phyloP scores from a whole-genome alignment of 2,797 vertebrate genomes.

The Brachymystax lenok region DNA sequence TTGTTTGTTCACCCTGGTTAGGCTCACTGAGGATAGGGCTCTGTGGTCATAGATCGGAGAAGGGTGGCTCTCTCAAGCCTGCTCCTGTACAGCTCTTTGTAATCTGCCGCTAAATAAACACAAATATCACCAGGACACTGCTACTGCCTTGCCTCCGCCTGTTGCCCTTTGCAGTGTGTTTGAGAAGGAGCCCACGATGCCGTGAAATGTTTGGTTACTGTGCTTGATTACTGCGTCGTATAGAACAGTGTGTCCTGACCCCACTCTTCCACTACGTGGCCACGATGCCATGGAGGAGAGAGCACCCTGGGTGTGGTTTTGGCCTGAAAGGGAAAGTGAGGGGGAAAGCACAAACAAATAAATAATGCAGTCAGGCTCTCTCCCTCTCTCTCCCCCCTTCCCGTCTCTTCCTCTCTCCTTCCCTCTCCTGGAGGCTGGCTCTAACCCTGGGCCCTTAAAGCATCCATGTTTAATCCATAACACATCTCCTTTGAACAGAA shows the following conservation, averaged over 20 bases:
- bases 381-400: not conserved
- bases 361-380: slow-evolving; percentile 19
- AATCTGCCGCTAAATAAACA: not conserved
- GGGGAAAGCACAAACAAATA: slow-evolving; percentile 1
- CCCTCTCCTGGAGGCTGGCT: not conserved
- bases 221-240: not conserved
- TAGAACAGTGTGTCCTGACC: slow-evolving; percentile 12
- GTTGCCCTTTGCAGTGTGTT: not conserved
- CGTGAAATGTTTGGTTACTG: slow-evolving; percentile 9
- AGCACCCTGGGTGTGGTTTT: not conserved
- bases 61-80: not conserved
- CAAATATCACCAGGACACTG: slow-evolving; percentile 2
- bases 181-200: not conserved
- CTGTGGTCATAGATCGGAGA: not conserved
- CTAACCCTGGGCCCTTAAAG: not conserved
- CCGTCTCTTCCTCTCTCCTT: not conserved
- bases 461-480: too few relatives aligned
- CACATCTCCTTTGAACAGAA: too few relatives aligned
- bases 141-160: not conserved
- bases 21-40: not conserved
- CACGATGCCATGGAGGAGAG: not conserved
- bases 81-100: not conserved
- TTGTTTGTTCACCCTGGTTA: not conserved
- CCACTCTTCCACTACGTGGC: not conserved
- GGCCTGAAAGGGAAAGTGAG: slow-evolving; percentile 1